A percentile compares a stretch with the other conserved stretches of the same genome.
These are phyloP conservation scores for Drosophila albomicans DNA, from an alignment of 1,140 invertebrate species.

Conservation along the genomic window DNA sequence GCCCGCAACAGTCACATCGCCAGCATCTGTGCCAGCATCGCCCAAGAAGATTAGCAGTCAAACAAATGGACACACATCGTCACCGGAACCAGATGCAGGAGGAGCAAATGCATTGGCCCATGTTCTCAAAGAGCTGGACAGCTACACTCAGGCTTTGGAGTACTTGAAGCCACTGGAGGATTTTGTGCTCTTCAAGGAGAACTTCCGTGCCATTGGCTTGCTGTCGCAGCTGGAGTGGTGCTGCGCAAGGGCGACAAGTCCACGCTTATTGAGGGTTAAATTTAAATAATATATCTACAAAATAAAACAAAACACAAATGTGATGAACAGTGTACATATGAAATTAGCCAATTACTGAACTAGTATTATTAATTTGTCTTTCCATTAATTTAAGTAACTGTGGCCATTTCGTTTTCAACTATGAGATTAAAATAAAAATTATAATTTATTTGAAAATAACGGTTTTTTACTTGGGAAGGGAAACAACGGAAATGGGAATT, in stretches of 20 bases:
- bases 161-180: conserved; percentile 79
- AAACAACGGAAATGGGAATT: neutral
- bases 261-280: conserved; percentile 63
- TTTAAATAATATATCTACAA: conserved; percentile 7
- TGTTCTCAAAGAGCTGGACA: conserved; percentile 64
- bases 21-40: conserved; percentile 36
- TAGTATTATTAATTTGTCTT: conserved; percentile 69
- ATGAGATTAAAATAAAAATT: conserved; percentile 58
- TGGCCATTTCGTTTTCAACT: conserved; percentile 15
- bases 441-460: conserved; percentile 60
- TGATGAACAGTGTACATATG: conserved; percentile 75
- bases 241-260: conserved; percentile 75
- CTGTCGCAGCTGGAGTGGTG: conserved; percentile 76
- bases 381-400: conserved; percentile 40
- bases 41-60: conserved; percentile 58
- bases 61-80: conserved; percentile 62
- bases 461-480: conserved; percentile 1
- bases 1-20: conserved; percentile 30
- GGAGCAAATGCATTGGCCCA: conserved; percentile 10
- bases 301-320: conserved; percentile 70
- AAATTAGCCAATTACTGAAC: conserved; percentile 48
- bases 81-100: conserved; percentile 49
- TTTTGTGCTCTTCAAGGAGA: conserved; percentile 80
- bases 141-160: conserved; percentile 73
- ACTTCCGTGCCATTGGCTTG: conserved; percentile 79